Evolutionary conservation across 2,797 vertebrate species (phyloP).

Genomic region (Potorous gilbertii): DNA sequence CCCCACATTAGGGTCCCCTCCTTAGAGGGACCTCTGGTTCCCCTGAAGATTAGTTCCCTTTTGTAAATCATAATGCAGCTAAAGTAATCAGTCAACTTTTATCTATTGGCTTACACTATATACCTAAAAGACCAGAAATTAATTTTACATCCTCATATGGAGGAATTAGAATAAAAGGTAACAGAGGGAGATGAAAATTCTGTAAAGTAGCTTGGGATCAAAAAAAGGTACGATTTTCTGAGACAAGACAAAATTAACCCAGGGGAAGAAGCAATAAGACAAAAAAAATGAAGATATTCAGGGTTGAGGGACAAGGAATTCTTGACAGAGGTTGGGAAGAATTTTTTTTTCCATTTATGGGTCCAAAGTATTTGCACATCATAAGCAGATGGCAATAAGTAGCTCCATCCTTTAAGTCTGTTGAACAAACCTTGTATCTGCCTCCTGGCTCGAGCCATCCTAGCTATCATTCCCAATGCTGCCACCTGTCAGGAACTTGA

Average conservation of each 20-base stretch:
- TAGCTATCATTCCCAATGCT: constrained; percentile 53
- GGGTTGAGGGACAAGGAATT: neutral
- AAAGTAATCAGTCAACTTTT: neutral
- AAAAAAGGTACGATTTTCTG: constrained; percentile 13
- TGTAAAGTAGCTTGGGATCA: neutral
- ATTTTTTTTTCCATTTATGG: accelerated
- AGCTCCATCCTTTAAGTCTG: neutral
- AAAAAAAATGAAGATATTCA: neutral
- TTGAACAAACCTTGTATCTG: neutral
- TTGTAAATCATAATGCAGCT: neutral
- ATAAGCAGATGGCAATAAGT: accelerated
- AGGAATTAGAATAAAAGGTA: neutral
- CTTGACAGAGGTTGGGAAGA: neutral
- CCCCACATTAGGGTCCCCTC: neutral
- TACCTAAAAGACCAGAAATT: neutral
- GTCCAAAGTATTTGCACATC: accelerated
- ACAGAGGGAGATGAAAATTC: neutral
- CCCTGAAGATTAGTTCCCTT: neutral
- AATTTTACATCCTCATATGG: neutral
- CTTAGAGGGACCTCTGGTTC: neutral
- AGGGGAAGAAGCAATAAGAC: neutral
- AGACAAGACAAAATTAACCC: neutral
- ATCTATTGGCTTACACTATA: neutral
- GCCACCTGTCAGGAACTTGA: constrained; percentile 69
- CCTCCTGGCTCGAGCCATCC: neutral